Conservation (phyloP, 2,113 vertebrate genomes). For the Spizaetus ornatus region DNA sequence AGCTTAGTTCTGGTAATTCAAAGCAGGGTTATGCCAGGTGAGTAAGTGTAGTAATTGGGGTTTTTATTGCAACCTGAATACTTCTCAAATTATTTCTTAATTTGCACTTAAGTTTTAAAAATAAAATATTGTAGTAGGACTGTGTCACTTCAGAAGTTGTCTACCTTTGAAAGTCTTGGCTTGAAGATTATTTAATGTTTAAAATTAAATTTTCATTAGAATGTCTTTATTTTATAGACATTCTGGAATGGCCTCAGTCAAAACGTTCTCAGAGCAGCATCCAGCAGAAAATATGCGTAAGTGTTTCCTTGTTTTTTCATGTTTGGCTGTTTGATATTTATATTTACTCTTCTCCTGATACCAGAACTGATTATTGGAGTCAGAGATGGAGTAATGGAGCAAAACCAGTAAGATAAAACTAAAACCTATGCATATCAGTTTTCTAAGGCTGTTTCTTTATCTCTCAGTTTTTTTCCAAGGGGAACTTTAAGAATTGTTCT, state of each 20-base stretch:
- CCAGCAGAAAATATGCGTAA: constrained; percentile 89
- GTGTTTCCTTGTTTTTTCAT: constrained; percentile 12
- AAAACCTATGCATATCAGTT: fast-evolving
- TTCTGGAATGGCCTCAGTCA: constrained; percentile 84
- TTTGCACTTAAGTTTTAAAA: neutral
- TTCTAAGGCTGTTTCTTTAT: neutral
- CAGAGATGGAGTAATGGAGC: neutral
- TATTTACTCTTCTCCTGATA: fast-evolving
- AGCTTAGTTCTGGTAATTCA: fast-evolving
- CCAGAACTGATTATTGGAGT: neutral
- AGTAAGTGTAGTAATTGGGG: fast-evolving
- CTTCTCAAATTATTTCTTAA: fast-evolving
- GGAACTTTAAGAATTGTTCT: neutral
- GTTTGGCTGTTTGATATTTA: neutral
- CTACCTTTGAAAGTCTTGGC: neutral
- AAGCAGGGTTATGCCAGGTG: fast-evolving
- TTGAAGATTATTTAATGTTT: neutral
- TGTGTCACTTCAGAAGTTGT: fast-evolving
- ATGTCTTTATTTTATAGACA: constrained; percentile 64
- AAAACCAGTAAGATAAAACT: neutral
- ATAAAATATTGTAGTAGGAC: fast-evolving
- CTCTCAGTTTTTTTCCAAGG: neutral
- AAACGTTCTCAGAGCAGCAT: constrained; percentile 76
- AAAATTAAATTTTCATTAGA: neutral
- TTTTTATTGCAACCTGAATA: neutral